Conservation (phyloP, 2,113 vertebrate genomes). For the Ageneiosus marmoratus region DNA sequence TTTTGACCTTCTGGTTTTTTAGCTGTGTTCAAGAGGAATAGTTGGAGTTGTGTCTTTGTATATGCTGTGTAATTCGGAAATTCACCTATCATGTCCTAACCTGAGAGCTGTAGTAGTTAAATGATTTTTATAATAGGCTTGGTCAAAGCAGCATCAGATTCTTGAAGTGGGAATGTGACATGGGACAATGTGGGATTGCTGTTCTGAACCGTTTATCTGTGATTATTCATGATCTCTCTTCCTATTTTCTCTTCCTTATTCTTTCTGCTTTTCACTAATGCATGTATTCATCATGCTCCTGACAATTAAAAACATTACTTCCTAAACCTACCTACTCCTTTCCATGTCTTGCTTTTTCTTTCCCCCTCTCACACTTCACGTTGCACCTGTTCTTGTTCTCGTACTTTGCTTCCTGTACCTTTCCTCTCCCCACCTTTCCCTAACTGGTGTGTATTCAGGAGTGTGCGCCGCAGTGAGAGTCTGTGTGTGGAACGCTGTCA, state of each 20-base stretch:
- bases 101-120: slow-evolving; percentile 14
- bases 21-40: slow-evolving; percentile 40
- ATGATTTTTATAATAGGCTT: slow-evolving; percentile 30
- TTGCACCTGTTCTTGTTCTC: no score
- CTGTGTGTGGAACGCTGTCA: slow-evolving; percentile 84
- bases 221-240: slow-evolving; percentile 21
- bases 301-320: slow-evolving; percentile 8
- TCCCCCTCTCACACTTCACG: no score
- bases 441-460: slow-evolving; percentile 62
- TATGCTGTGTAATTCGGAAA: slow-evolving; percentile 32
- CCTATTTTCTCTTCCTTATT: slow-evolving; percentile 27
- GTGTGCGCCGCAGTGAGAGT: slow-evolving; percentile 85
- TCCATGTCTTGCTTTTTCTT: neutral
- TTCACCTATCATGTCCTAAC: slow-evolving; percentile 25
- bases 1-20: slow-evolving; percentile 34
- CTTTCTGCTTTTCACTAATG: slow-evolving; percentile 25
- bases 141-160: neutral
- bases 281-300: slow-evolving; percentile 11
- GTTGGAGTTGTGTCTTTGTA: slow-evolving; percentile 38
- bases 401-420: neutral
- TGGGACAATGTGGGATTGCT: slow-evolving; percentile 37
- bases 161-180: neutral
- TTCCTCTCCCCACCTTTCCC: slow-evolving; percentile 6
- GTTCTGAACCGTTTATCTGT: slow-evolving; percentile 51
- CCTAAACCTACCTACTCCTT: neutral